Evolutionary conservation across 1,140 invertebrate species (phyloP), one percentile per base, ranked within the genome.

Genomic region (Periplaneta americana): DNA sequence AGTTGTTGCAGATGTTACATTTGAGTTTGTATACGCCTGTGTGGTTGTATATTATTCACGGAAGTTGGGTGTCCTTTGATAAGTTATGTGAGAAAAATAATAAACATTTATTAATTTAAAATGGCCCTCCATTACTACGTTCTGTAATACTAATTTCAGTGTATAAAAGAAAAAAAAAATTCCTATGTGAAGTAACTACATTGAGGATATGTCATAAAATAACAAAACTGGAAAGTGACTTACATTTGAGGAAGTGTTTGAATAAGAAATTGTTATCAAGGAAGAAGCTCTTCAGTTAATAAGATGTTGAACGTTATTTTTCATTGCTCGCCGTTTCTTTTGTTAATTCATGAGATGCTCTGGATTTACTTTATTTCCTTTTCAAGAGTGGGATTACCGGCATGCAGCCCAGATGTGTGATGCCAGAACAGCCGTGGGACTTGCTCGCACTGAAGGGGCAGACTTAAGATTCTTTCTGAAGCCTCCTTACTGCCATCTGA

Each of bases 341-440:
- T 78, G 34, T 39, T 22, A 33, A 11, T 34, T 34, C 32, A 78
- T 76, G 75, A 13, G n/a, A 28, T 76, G 28, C 75, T 28, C 11
- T 22, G 28, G 5, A 78, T 57, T 28, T 83, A 66, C 37, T 75
- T 79, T 66, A 28, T 57, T 39, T 75, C 81, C 79, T n/a, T 75
- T 85, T 86, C 74, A 81, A 90, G 89, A 91, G 83, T 93, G 92
- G 92, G 91, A 93, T 82, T 93, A 90, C 86, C 85, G 87, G 33
- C 90, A 92, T 82, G 87, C 94, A 74, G 92, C 93, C 18, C 93
- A 93, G 87, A 91, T 91, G 84, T 88, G 93, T 74, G 91, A 94
- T 87, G 88, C 91, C 75, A 90, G 88, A 85, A 94, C 92, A 37
- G 93, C 93, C 8, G 89, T 93, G 6, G 88, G 90, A 37, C 87